Evolutionary conservation across 2,888 invertebrate species (phyloP), one percentile per base, ranked within the genome.

Genomic region (Leptodirus hochenwartii): DNA sequence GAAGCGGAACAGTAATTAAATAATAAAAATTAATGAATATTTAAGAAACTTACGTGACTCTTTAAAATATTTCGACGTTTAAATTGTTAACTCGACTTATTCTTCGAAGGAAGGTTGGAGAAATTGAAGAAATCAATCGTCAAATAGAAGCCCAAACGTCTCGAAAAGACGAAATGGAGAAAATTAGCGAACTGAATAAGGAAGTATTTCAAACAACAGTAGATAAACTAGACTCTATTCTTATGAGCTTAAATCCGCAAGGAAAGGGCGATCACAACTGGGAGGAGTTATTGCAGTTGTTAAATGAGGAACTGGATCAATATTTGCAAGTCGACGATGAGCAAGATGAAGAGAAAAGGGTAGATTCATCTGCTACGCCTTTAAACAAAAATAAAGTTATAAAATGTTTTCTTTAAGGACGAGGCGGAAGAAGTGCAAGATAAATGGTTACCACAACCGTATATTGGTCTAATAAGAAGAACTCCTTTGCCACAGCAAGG

Each of bases 1-100:
- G 79, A 80, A 43, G 72, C 71, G 35, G 80, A 82, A 56, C 72
- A 75, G 82, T 82, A 54, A 59, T 67, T 54, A 23, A 22, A 32
- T 10, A 29, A 8, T 29, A 22, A 11, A 28, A 13, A 15, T 9
- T 10, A 10, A 10, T 9, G 11, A 24, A 24, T 10, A 24, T 24
- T 24, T 24, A n/a, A 10, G 11, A 24, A 8, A 20, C 9, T 20
- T 20, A 6, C 6, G 20, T 6, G 20, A 20, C 6, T 8, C 6
- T 20, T 20, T 8, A 6, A 8, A 6, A 20, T 20, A 20, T 20
- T 20, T 9, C 20, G 6, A 8, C 9, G 9, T 20, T 8, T 20
- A 8, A 8, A 20, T 8, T 20, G 6, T 8, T 20, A 20, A 20
- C 8, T 20, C 6, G 6, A 24, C 16, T 15, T 28, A 26, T 30